A percentile compares a stretch with the other conserved stretches of the same genome.
phyloP scores from a whole-genome alignment of 2,888 invertebrate genomes.

The Cephus spinipes region DNA sequence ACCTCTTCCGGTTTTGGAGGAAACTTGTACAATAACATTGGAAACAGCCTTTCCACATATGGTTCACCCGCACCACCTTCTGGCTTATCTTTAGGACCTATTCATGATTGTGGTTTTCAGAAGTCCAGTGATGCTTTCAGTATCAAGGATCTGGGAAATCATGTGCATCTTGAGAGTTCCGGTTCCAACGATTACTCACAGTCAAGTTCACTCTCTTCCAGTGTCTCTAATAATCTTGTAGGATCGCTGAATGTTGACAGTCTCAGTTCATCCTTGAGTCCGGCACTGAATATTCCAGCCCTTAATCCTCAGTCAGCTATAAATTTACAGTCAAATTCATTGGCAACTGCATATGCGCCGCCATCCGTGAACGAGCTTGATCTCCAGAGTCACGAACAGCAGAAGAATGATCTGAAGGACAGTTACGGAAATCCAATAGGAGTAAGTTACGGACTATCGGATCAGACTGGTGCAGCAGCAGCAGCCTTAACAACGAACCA shows the following conservation, averaged over 20 bases:
- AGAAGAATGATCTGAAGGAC: conserved; percentile 50
- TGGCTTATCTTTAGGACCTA: background rate
- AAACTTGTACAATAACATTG: conserved; percentile 53
- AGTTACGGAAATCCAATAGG: conserved; percentile 59
- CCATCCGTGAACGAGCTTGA: conserved; percentile 50
- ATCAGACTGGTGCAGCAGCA: conserved; percentile 15
- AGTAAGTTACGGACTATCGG: conserved; percentile 6
- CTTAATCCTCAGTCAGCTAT: background rate
- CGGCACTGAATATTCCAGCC: background rate
- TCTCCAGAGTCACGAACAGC: conserved; percentile 47
- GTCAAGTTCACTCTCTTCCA: conserved; percentile 17
- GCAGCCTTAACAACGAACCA: conserved; percentile 30
- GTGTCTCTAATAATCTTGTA: conserved; percentile 8
- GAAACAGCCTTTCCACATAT: conserved; percentile 45
- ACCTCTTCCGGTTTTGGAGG: conserved; percentile 43
- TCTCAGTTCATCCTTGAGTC: background rate
- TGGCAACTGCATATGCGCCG: conserved; percentile 7
- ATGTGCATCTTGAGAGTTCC: conserved; percentile 3
- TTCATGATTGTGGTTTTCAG: conserved; percentile 36
- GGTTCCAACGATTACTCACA: conserved; percentile 22
- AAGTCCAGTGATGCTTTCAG: conserved; percentile 30
- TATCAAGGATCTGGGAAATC: background rate
- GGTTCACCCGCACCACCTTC: conserved; percentile 45
- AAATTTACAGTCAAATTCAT: conserved; percentile 11
- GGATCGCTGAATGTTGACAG: background rate